Evolutionary conservation across 2,888 invertebrate species (phyloP), one percentile per base, ranked within the genome.

Genomic region (Leucophenga montana): DNA sequence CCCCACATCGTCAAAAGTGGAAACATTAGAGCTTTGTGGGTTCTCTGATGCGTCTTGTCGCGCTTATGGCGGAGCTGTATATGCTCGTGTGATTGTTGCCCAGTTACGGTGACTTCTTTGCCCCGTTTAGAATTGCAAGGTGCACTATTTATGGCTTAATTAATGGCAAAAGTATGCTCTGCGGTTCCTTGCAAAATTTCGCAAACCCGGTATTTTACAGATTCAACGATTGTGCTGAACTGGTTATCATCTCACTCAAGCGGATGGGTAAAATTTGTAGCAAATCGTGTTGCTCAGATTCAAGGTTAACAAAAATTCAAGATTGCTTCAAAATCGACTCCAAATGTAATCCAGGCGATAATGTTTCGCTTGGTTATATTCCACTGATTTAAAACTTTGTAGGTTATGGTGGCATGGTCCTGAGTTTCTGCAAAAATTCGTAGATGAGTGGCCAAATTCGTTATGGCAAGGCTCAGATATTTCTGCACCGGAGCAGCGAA

Each of bases 271-370:
- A 74, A 72, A n/a, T n/a, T n/a, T n/a, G n/a, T n/a, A n/a, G n/a
- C n/a, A n/a, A n/a, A n/a, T n/a, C n/a, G n/a, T n/a, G 1, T 73
- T 74, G 33, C 68, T 73, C 73, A 73, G 57, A n/a, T n/a, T n/a
- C n/a, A n/a, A 31, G 65, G 11, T 18, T 72, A 20, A 67, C 65
- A 16, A 68, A 46, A 44, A 59, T 46, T 14, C 31, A 39, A 3
- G 18, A 67, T 11, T 73, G 71, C 70, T 48, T 39, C 31, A 65
- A 73, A 14, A 67, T 75, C 13, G 53, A 50, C 16, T 56, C n/a
- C 68, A 66, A 67, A 27, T 16, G 5, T 0, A 73, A 70, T 20
- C 73, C 75, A 3, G 73, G 71, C 1, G 71, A 75, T 46, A 67
- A 71, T 6, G 48, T 70, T 1, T 70, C 64, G 0, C 20, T 0